A percentile compares a stretch with the other conserved stretches of the same genome.
Conservation (phyloP, 1,140 invertebrate genomes). For the Anthonomus grandis region DNA sequence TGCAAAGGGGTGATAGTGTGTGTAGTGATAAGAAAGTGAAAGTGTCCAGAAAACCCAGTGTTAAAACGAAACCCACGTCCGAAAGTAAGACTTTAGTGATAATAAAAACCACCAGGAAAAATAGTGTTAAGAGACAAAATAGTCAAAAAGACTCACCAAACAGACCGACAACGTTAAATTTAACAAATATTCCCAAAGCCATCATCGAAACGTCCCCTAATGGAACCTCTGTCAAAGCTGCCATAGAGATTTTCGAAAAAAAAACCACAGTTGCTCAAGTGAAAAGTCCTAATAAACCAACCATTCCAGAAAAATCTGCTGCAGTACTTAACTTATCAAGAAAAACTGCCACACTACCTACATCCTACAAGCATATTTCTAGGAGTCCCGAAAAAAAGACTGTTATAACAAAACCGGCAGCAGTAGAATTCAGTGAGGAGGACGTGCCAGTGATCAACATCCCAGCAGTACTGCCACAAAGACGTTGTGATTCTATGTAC, state of each 20-base stretch:
- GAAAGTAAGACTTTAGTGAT: constrained; percentile 24
- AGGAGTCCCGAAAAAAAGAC: constrained; percentile 17
- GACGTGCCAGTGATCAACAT: constrained; percentile 35
- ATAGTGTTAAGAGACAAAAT: constrained; percentile 21
- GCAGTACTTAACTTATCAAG: constrained; percentile 37
- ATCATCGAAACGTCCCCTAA: constrained; percentile 17
- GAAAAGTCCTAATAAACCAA: constrained; percentile 13
- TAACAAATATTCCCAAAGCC: constrained; percentile 16
- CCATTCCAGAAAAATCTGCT: constrained; percentile 17
- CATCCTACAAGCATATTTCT: too few species aligned
- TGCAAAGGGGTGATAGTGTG: constrained; percentile 29
- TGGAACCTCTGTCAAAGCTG: constrained; percentile 42
- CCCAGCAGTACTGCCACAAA: constrained; percentile 27
- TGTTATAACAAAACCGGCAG: too few species aligned
- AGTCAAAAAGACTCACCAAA: constrained; percentile 16
- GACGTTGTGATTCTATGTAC: constrained; percentile 38
- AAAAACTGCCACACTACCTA: constrained; percentile 8
- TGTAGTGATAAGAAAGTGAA: constrained; percentile 15
- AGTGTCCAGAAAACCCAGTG: constrained; percentile 34
- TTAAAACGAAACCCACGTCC: constrained; percentile 33
- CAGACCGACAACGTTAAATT: constrained; percentile 19
- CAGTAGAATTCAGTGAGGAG: constrained; percentile 23
- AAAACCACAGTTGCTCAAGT: constrained; percentile 6
- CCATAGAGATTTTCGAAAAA: constrained; percentile 51
- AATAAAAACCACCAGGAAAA: constrained; percentile 22